Evolutionary conservation across 2,888 invertebrate species (phyloP).

Genomic region (Alloplasta piceator): DNA sequence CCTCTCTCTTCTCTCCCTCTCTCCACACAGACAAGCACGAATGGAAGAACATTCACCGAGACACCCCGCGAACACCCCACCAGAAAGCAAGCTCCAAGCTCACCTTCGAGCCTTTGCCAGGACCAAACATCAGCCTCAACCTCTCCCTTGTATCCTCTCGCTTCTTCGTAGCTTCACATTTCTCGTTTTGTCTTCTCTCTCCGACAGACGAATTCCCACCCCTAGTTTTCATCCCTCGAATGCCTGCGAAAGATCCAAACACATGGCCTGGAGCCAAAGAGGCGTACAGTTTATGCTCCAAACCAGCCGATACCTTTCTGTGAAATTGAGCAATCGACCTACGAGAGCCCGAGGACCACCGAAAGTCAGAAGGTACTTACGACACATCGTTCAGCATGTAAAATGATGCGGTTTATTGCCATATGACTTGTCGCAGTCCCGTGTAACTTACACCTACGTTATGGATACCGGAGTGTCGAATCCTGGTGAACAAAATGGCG

Average conservation of each 20-base stretch:
- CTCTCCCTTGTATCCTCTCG: slow-evolving; percentile 32
- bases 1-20: slow-evolving; percentile 48
- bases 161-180: slow-evolving; percentile 55
- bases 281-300: too few species aligned
- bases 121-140: slow-evolving; percentile 33
- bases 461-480: too few species aligned
- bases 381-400: neutral
- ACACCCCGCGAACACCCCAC: slow-evolving; percentile 44
- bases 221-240: slow-evolving; percentile 34
- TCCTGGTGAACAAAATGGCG: too few species aligned
- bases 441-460: too few species aligned
- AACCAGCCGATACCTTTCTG: too few species aligned
- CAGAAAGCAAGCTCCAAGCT: slow-evolving; percentile 30
- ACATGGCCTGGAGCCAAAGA: too few species aligned
- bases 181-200: slow-evolving; percentile 42
- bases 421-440: neutral
- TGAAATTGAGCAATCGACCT: too few species aligned
- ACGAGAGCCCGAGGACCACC: neutral
- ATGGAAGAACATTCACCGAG: slow-evolving; percentile 8
- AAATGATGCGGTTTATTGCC: neutral
- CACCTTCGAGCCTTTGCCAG: slow-evolving; percentile 60
- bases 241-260: slow-evolving; percentile 31
- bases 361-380: slow-evolving; percentile 19
- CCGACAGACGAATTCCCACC: slow-evolving; percentile 25
- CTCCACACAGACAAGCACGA: slow-evolving; percentile 13